Evolutionary conservation across 1,140 invertebrate genomes (phyloP).

Genomic region (Papilio polyxenes): DNA sequence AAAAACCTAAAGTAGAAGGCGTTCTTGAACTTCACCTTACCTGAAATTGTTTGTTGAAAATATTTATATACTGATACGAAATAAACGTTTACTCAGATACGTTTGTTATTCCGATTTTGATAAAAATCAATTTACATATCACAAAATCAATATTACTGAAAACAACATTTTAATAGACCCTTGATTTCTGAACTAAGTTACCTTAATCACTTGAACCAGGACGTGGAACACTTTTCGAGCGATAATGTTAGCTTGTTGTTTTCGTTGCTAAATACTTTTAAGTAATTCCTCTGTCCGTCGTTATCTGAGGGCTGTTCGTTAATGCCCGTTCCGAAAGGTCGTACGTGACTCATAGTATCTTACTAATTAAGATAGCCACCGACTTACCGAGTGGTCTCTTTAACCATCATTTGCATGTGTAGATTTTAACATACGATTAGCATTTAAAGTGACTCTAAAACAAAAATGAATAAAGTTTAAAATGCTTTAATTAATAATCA

Average conservation of each 20-base stretch:
- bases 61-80: background rate
- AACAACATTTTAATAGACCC: no score
- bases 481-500: constrained; percentile 44
- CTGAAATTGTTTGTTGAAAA: constrained; percentile 10
- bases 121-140: no score
- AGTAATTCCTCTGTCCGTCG: constrained; percentile 17
- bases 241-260: constrained; percentile 32
- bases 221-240: no score
- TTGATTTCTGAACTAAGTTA: no score
- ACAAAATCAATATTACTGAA: no score
- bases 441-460: constrained; percentile 37
- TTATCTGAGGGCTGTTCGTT: constrained; percentile 51
- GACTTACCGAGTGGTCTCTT: constrained; percentile 55
- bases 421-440: constrained; percentile 31
- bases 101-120: background rate
- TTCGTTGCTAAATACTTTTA: constrained; percentile 39
- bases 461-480: constrained; percentile 44
- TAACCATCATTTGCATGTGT: constrained; percentile 62
- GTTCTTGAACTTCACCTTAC: constrained; percentile 51
- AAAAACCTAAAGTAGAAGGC: constrained; percentile 50
- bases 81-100: background rate
- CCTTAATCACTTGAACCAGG: no score
- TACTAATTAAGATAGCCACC: constrained; percentile 68
- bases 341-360: constrained; percentile 62
- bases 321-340: constrained; percentile 51